A percentile compares a stretch with the other conserved stretches of the same genome.
These are phyloP conservation scores for Pseudachorutes palmiensis DNA, from an alignment of 1,140 invertebrate species.

Conservation along the genomic window DNA sequence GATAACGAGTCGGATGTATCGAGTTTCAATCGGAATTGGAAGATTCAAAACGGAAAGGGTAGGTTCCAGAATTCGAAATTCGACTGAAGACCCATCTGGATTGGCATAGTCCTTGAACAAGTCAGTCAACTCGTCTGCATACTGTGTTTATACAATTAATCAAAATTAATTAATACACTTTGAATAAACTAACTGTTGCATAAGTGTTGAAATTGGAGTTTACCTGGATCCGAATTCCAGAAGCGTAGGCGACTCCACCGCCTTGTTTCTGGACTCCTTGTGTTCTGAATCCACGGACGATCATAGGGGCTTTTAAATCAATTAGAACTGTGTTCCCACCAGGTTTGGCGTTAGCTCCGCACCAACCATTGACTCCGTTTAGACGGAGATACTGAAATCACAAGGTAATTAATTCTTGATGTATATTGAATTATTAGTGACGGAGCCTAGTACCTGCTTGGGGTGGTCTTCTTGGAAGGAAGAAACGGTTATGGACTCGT, in stretches of 20 bases:
- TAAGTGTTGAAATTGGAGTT: conserved; percentile 2
- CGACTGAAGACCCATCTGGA: conserved; percentile 82
- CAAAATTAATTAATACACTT: too few species aligned
- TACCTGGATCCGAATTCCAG: conserved; percentile 67
- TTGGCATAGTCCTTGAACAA: conserved; percentile 83
- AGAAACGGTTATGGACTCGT: conserved; percentile 79
- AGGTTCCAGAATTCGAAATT: conserved; percentile 78
- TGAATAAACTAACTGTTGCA: too few species aligned
- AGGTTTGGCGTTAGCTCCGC: conserved; percentile 70
- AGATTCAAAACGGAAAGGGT: conserved; percentile 80
- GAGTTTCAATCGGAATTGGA: conserved; percentile 81
- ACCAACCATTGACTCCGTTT: conserved; percentile 71
- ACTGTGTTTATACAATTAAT: conserved; percentile 47
- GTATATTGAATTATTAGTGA: neutral
- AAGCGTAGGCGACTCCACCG: conserved; percentile 73
- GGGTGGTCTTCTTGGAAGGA: conserved; percentile 68
- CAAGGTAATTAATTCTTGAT: neutral
- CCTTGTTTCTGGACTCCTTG: conserved; percentile 71
- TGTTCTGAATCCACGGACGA: conserved; percentile 79
- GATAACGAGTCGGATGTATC: conserved; percentile 77
- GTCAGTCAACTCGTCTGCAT: conserved; percentile 80
- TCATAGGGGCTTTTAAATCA: conserved; percentile 80
- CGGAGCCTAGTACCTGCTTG: conserved; percentile 56
- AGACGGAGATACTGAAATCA: conserved; percentile 60
- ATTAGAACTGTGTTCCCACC: conserved; percentile 80